Percentiles rank a stretch among this genome's conserved stretches.
phyloP scores from a whole-genome alignment of 2,888 invertebrate species.

The Podotricha telesiphe region DNA sequence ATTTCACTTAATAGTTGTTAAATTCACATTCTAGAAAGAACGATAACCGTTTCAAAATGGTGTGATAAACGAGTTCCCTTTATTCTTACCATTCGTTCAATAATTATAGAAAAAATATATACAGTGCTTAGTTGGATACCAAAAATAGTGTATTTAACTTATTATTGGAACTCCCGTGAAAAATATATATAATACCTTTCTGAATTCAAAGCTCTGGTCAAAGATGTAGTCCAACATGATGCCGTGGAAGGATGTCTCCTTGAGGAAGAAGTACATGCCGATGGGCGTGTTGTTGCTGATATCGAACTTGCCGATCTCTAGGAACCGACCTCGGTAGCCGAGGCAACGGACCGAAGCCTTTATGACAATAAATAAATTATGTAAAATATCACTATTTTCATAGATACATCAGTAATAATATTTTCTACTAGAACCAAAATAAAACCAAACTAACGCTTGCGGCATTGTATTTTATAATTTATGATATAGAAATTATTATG shows the following conservation, averaged over 20 bases:
- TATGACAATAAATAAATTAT: no score
- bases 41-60: no score
- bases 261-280: constrained; percentile 87
- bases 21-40: not conserved
- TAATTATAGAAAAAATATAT: no score
- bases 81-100: no score
- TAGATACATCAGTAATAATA: not conserved
- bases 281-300: constrained; percentile 86
- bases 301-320: constrained; percentile 92
- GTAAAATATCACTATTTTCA: no score
- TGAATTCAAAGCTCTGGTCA: constrained; percentile 67
- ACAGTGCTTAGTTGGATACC: no score
- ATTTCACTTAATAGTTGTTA: not conserved
- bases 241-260: constrained; percentile 83
- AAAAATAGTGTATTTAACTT: no score
- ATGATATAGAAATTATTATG: not conserved
- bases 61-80: no score
- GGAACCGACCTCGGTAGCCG: constrained; percentile 85
- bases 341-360: constrained; percentile 81
- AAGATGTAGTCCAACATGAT: constrained; percentile 81
- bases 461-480: not conserved
- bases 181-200: constrained; percentile 57
- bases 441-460: not conserved
- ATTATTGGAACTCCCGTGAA: no score
- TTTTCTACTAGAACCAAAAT: not conserved